These are phyloP conservation scores for Diarsia mendica DNA, from an alignment of 2,888 invertebrate genomes.

Conservation along the genomic window DNA sequence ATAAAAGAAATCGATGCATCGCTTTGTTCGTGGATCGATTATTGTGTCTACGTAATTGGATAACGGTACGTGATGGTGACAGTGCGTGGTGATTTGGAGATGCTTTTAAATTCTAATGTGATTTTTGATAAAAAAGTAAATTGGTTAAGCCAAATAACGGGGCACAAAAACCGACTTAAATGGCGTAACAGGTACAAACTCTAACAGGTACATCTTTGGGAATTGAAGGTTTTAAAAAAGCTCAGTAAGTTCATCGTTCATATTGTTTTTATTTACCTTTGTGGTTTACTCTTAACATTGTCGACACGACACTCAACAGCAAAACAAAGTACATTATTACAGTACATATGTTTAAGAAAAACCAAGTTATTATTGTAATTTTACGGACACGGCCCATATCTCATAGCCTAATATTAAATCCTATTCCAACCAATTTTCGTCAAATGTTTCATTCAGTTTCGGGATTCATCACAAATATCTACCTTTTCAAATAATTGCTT, in stretches of 20 bases:
- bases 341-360: too few species aligned
- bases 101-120: constrained; percentile 44
- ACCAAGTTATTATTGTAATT: too few species aligned
- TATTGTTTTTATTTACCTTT: neutral
- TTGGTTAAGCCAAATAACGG: constrained; percentile 6
- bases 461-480: neutral
- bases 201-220: neutral
- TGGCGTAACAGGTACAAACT: neutral
- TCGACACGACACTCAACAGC: too few species aligned
- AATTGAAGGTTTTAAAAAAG: neutral
- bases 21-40: constrained; percentile 83
- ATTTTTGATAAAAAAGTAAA: constrained; percentile 24
- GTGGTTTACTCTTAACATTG: too few species aligned
- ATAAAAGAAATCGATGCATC: constrained; percentile 83
- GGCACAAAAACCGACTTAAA: neutral
- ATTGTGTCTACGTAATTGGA: constrained; percentile 82
- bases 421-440: too few species aligned
- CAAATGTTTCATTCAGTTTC: too few species aligned
- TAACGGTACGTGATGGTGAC: constrained; percentile 67
- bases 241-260: neutral
- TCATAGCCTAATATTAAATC: too few species aligned
- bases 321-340: too few species aligned
- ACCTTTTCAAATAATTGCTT: neutral
- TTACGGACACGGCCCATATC: too few species aligned
- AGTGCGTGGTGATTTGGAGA: constrained; percentile 51